These are phyloP conservation scores for Telmatochromis bifrenatus DNA, from an alignment of 2,113 vertebrate species.

Conservation along the genomic window DNA sequence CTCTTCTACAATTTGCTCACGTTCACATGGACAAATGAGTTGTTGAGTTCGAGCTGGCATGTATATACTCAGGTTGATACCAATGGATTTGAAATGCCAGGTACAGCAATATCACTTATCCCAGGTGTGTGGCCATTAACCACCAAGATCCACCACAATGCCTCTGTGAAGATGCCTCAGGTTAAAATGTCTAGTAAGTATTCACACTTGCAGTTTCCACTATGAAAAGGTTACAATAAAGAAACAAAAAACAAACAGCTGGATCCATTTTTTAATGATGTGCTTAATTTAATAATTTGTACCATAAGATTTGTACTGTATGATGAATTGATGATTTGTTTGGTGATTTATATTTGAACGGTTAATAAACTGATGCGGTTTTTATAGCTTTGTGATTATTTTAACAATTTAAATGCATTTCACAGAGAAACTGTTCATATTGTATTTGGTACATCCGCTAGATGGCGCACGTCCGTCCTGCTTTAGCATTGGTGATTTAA, in stretches of 20 bases:
- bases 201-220: not conserved
- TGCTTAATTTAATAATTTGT: constrained; percentile 36
- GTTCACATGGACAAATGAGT: not conserved
- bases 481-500: not conserved
- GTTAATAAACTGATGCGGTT: constrained; percentile 43
- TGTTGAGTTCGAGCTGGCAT: not conserved
- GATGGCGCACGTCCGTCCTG: not conserved
- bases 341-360: constrained; percentile 13
- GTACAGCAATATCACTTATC: constrained; percentile 34
- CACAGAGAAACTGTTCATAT: not conserved
- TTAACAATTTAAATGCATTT: not conserved
- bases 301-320: constrained; percentile 27
- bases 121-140: constrained; percentile 14
- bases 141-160: constrained; percentile 27
- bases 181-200: constrained; percentile 31
- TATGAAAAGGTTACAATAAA: not conserved
- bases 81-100: not conserved
- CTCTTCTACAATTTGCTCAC: not conserved
- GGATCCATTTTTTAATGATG: constrained; percentile 23
- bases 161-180: constrained; percentile 58
- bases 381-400: not conserved
- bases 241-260: not conserved
- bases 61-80: constrained; percentile 33
- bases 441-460: not conserved
- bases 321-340: not conserved